These are phyloP conservation scores for Simalia tracyae DNA, from an alignment of 2,797 vertebrate species.

Conservation along the genomic window DNA sequence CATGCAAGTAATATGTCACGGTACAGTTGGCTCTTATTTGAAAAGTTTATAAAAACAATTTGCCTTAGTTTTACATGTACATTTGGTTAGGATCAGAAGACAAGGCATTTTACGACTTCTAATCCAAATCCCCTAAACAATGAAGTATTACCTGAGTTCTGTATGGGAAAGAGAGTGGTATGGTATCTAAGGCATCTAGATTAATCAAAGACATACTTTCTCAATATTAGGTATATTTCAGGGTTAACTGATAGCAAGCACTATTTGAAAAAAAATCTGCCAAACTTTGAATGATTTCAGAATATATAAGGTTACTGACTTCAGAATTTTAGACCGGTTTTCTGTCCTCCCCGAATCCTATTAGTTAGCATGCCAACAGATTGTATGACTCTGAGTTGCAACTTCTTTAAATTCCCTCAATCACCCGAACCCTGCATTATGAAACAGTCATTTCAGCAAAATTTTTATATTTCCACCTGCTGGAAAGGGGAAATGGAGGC, in stretches of 20 bases:
- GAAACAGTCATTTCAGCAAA: neutral
- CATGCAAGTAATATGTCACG: neutral
- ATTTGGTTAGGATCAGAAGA: neutral
- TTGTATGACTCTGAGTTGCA: neutral
- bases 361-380: neutral
- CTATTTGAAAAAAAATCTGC: neutral
- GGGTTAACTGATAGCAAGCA: neutral
- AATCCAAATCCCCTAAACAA: neutral
- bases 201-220: neutral
- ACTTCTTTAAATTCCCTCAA: neutral
- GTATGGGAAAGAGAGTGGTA: too few relatives aligned
- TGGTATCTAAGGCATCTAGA: neutral
- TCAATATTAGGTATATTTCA: neutral
- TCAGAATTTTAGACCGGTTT: neutral
- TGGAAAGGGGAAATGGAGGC: neutral
- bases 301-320: neutral
- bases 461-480: neutral
- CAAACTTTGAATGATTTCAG: neutral
- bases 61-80: neutral
- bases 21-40: neutral
- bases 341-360: neutral
- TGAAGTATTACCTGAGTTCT: neutral
- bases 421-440: neutral
- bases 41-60: neutral
- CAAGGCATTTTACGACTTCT: neutral